phyloP scores from a whole-genome alignment of 2,888 invertebrate genomes.

The Limnephilus rhombicus region DNA sequence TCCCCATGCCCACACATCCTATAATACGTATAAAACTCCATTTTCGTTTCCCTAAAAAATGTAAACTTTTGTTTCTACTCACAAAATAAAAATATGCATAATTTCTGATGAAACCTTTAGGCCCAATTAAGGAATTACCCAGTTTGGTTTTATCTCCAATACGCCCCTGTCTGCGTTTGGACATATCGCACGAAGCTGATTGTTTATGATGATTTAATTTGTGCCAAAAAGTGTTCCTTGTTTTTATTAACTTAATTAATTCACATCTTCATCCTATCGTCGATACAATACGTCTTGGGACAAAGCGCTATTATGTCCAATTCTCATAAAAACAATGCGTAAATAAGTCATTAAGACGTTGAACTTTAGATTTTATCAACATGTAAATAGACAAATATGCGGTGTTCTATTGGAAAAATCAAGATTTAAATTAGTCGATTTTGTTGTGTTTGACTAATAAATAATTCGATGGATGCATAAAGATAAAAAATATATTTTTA shows the following conservation, averaged over 20 bases:
- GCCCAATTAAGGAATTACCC: neutral
- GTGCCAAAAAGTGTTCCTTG: constrained; percentile 16
- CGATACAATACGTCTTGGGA: neutral
- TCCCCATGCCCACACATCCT: no score
- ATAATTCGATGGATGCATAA: no score
- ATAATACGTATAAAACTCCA: no score
- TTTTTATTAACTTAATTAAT: constrained; percentile 28
- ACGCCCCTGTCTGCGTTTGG: neutral
- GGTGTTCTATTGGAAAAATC: neutral
- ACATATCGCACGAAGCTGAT: neutral
- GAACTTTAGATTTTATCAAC: neutral
- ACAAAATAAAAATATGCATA: no score
- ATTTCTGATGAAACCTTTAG: no score
- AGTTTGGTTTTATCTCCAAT: neutral
- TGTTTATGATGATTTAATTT: constrained; percentile 31
- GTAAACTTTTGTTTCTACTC: no score
- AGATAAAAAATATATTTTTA: no score
- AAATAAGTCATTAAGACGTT: neutral
- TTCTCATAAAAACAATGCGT: neutral
- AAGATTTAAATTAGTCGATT: neutral
- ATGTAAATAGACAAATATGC: neutral
- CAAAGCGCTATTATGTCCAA: neutral
- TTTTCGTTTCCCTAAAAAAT: no score
- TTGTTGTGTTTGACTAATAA: no score
- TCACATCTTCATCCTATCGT: neutral